A percentile compares a stretch with the other conserved stretches of the same genome.
Conservation (phyloP, 2,888 invertebrate genomes). For the Unio pictorum region DNA sequence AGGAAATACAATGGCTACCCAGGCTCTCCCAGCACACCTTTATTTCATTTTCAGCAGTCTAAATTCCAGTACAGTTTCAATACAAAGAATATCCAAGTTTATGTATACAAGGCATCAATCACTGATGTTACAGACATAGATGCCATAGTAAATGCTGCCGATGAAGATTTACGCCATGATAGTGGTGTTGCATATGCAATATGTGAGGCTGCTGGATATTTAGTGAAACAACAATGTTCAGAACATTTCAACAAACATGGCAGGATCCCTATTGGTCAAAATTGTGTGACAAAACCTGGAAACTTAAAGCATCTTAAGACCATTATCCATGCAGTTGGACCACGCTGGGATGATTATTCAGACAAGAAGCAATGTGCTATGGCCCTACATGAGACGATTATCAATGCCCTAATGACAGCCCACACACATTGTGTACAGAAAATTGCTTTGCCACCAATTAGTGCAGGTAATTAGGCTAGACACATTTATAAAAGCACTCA, state of each 20-base stretch:
- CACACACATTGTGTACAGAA: constrained; percentile 15
- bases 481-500: background rate
- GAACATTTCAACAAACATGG: constrained; percentile 25
- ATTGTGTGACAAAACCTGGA: constrained; percentile 33
- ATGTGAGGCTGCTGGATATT: constrained; percentile 30
- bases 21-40: too few relatives aligned
- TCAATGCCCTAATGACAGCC: constrained; percentile 23
- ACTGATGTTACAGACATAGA: constrained; percentile 30
- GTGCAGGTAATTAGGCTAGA: constrained; percentile 32
- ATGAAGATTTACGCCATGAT: constrained; percentile 36
- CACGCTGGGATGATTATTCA: constrained; percentile 40
- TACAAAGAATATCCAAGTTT: background rate
- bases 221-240: constrained; percentile 35
- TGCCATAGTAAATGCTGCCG: constrained; percentile 55
- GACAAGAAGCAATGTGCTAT: constrained; percentile 18
- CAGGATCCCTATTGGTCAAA: constrained; percentile 25
- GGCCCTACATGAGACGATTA: constrained; percentile 30
- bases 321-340: constrained; percentile 52
- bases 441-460: constrained; percentile 51
- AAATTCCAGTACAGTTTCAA: too few relatives aligned
- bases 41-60: too few relatives aligned
- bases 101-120: constrained; percentile 24
- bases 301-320: constrained; percentile 29
- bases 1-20: too few relatives aligned
- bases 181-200: constrained; percentile 43